Percentiles rank a stretch among this genome's conserved stretches.
These are phyloP conservation scores for Caenorhabditis angaria DNA, from an alignment of 2,888 invertebrate genomes.

Conservation along the genomic window DNA sequence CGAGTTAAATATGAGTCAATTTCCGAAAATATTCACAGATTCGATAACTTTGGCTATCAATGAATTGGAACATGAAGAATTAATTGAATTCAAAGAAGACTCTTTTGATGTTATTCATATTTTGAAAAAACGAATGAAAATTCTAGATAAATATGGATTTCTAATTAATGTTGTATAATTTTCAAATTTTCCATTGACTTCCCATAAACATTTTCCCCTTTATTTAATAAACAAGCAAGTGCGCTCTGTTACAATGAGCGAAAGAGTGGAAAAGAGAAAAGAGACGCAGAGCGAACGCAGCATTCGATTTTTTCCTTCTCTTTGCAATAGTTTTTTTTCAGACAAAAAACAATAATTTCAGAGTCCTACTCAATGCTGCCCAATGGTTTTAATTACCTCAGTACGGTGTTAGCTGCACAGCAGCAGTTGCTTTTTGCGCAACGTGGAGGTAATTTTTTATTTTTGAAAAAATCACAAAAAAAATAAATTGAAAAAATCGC, in stretches of 20 bases:
- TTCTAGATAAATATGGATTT: neutral
- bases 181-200: no score
- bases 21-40: neutral
- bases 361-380: conserved; percentile 32
- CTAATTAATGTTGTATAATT: neutral
- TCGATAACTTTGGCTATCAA: neutral
- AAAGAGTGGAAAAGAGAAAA: neutral
- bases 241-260: conserved; percentile 13
- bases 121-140: neutral
- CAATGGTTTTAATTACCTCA: conserved; percentile 20
- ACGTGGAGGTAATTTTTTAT: conserved; percentile 22
- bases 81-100: conserved; percentile 1
- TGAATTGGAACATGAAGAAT: conserved; percentile 3
- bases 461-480: no score
- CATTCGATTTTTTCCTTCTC: neutral
- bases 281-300: conserved; percentile 9
- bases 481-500: neutral
- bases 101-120: neutral
- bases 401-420: conserved; percentile 18
- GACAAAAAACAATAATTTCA: conserved; percentile 3
- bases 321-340: neutral
- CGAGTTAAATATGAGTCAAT: neutral
- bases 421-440: conserved; percentile 25
- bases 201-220: no score
- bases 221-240: conserved; percentile 3